Evolutionary conservation across 2,113 vertebrate species (phyloP).

Genomic region (Helogale parvula): DNA sequence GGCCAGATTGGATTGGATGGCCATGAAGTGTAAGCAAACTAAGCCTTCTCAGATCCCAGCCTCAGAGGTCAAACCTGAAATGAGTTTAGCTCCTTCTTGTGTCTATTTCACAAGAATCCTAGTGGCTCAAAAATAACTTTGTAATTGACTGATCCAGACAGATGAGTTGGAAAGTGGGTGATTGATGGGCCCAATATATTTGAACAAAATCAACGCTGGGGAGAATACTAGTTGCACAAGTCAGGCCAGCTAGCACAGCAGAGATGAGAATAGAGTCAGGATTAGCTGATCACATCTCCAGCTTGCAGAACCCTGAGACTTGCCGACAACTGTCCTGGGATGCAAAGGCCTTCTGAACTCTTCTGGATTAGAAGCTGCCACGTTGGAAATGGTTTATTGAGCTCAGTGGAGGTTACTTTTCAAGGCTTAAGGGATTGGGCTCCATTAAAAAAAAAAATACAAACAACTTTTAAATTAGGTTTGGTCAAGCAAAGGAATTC

Average conservation of each 20-base stretch:
- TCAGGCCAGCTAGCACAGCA: slow-evolving; percentile 42
- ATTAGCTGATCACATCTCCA: slow-evolving; percentile 20
- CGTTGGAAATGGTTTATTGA: slow-evolving; percentile 33
- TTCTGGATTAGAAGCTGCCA: background rate
- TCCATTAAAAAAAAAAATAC: slow-evolving; percentile 55
- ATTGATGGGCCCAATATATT: slow-evolving; percentile 86
- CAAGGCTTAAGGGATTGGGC: slow-evolving; percentile 69
- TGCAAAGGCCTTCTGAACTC: background rate
- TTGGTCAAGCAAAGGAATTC: slow-evolving; percentile 23
- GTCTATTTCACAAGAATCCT: slow-evolving; percentile 80
- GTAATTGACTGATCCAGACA: slow-evolving; percentile 86
- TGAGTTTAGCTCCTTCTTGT: slow-evolving; percentile 80
- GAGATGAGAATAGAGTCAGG: slow-evolving; percentile 4
- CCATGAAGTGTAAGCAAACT: slow-evolving; percentile 78
- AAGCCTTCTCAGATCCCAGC: slow-evolving; percentile 36
- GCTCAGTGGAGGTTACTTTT: background rate
- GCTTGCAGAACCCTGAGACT: slow-evolving; percentile 14
- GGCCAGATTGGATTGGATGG: slow-evolving; percentile 59
- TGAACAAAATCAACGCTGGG: slow-evolving; percentile 77
- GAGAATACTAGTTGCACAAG: slow-evolving; percentile 80
- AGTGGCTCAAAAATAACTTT: slow-evolving; percentile 82
- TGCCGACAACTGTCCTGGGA: background rate
- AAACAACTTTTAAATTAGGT: slow-evolving; percentile 59
- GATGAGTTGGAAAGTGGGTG: slow-evolving; percentile 85
- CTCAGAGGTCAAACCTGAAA: slow-evolving; percentile 83